Base-by-base conservation (phyloP, 2,797 vertebrate species). In the Phaenicophaeus curvirostris region DNA sequence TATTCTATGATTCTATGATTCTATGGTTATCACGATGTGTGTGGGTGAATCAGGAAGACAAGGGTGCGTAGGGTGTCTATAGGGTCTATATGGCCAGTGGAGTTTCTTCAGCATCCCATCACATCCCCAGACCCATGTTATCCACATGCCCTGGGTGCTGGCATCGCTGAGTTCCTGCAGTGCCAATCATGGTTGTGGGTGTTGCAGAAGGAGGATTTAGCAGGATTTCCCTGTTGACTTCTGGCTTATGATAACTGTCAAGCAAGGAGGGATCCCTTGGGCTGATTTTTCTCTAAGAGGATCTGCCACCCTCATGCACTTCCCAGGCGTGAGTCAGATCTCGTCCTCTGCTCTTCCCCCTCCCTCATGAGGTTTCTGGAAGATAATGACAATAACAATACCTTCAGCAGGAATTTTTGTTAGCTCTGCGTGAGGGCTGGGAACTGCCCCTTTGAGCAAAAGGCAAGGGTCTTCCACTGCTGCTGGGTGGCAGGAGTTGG, bases 131-230 rank as follows among this genome's bases (percentile, higher is more conserved):
- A 19, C 11, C 30, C 37, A 1, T 23, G 0, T 7, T 13, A 3
- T 6, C 54, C 69, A 2, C 2, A 0, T 15, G 5, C 23, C 42
- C 69, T 6, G 48, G 42, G 31, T 71, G 42, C 74, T 44, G 58
- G 17, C 44, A 8, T 15, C 0, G 0, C 0, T 12, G 31, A 41
- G 13, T 15, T 65, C 71, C 71, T 11, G 7, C 50, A 2, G 33
- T 23, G 55, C 73, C 0, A 0, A 15, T 2, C 9, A 0, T 9
- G 39, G 6, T 5, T 46, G 37, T 12, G 5, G 2, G 23, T 10
- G 30, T 3, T 21, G 65, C 42, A 81, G 87, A 53, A 86, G 55
- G 58, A 89, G 58, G 50, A 10, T 81, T 59, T 28, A 27, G 15
- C 61, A 91, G 94, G 83, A 57, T 85, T 85, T 57, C 85, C 76